Percentiles rank a stretch among this genome's conserved stretches.
Evolutionary conservation across 2,113 vertebrate genomes (phyloP).

Genomic region (Ictalurus furcatus): DNA sequence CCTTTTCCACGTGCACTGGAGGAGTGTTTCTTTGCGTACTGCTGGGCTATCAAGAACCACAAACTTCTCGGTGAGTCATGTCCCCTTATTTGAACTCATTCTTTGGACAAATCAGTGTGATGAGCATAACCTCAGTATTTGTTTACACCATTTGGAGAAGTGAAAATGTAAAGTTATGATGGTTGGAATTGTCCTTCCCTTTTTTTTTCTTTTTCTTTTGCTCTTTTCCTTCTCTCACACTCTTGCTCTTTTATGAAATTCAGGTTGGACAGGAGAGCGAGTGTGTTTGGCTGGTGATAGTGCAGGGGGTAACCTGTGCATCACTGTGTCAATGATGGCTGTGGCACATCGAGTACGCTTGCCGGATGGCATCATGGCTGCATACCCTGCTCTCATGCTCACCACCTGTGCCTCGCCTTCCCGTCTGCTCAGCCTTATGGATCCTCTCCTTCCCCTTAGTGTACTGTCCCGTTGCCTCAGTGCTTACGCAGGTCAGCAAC

Average conservation of each 20-base stretch:
- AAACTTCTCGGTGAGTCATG: constrained; percentile 76
- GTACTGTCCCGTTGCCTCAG: constrained; percentile 86
- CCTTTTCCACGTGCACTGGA: constrained; percentile 88
- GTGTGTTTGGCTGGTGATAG: constrained; percentile 89
- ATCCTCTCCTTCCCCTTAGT: constrained; percentile 88
- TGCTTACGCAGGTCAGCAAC: constrained; percentile 81
- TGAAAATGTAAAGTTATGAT: neutral
- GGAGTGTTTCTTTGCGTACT: constrained; percentile 91
- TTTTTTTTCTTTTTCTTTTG: neutral
- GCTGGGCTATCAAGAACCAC: constrained; percentile 86
- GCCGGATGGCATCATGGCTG: constrained; percentile 85
- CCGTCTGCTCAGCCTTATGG: constrained; percentile 88
- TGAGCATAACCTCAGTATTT: neutral
- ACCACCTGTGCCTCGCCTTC: constrained; percentile 85
- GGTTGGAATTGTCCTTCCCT: neutral
- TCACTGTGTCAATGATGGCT: constrained; percentile 83
- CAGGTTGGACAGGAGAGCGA: constrained; percentile 85
- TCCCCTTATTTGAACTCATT: neutral
- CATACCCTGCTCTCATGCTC: constrained; percentile 85
- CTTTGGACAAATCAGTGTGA: neutral
- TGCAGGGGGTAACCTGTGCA: constrained; percentile 85
- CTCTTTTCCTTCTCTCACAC: neutral
- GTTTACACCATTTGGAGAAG: neutral
- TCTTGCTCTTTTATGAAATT: neutral
- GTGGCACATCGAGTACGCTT: constrained; percentile 81